These are phyloP conservation scores for Galeopterus variegatus DNA, from an alignment of 2,113 vertebrate species.

Conservation along the genomic window DNA sequence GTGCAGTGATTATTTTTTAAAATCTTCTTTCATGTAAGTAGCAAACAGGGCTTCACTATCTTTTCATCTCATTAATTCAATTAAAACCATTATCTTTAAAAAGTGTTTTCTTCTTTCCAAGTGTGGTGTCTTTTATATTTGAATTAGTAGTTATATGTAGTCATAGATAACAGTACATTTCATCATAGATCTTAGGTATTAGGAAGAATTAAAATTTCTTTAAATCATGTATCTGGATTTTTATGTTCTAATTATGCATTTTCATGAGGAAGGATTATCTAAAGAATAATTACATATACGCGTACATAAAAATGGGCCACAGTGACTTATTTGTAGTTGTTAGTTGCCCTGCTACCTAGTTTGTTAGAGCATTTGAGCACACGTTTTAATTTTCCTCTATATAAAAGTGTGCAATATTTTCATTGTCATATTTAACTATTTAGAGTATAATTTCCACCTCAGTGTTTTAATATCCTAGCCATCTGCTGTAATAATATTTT, in stretches of 20 bases:
- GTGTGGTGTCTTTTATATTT: slow-evolving; percentile 89
- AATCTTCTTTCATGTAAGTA: slow-evolving; percentile 90
- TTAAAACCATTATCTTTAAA: slow-evolving; percentile 86
- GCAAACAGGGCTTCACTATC: slow-evolving; percentile 87
- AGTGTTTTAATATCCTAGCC: slow-evolving; percentile 87
- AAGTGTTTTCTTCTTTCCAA: slow-evolving; percentile 85
- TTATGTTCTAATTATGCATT: slow-evolving; percentile 84
- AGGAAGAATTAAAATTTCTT: slow-evolving; percentile 81
- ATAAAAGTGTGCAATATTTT: slow-evolving; percentile 88
- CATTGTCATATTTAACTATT: slow-evolving; percentile 87
- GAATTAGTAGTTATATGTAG: slow-evolving; percentile 86
- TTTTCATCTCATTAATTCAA: slow-evolving; percentile 88
- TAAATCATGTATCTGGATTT: slow-evolving; percentile 84
- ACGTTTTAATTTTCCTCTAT: slow-evolving; percentile 83
- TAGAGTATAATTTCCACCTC: slow-evolving; percentile 87
- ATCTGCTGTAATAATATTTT: slow-evolving; percentile 90
- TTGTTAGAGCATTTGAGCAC: slow-evolving; percentile 86
- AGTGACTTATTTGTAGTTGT: slow-evolving; percentile 86
- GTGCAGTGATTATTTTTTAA: slow-evolving; percentile 91
- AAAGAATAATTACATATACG: slow-evolving; percentile 59
- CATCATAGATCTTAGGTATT: slow-evolving; percentile 78
- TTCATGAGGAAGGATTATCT: slow-evolving; percentile 78
- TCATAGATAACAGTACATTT: slow-evolving; percentile 86
- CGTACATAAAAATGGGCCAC: slow-evolving; percentile 85
- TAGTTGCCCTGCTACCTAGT: slow-evolving; percentile 84